Percentiles rank a stretch among this genome's conserved stretches.
phyloP scores from a whole-genome alignment of 2,113 vertebrate species.

The Thymallus thymallus region DNA sequence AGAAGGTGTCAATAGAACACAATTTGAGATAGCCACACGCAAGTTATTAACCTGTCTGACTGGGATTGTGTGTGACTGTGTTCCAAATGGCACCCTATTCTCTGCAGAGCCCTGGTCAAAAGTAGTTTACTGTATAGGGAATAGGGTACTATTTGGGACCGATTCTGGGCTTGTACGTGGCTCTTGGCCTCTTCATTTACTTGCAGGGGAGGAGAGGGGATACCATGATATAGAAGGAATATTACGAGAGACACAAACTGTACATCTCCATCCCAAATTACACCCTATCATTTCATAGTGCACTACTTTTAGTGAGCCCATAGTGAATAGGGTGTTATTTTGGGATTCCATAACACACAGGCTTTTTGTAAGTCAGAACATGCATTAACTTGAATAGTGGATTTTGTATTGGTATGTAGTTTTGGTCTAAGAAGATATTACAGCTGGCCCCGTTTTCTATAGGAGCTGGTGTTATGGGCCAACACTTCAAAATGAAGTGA shows the following conservation, averaged over 20 bases:
- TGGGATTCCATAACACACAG: too few species aligned
- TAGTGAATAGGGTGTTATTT: too few species aligned
- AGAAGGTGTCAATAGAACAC: constrained; percentile 70
- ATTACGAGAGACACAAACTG: background rate
- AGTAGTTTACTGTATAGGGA: too few species aligned
- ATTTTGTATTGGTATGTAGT: too few species aligned
- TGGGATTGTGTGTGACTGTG: constrained; percentile 12
- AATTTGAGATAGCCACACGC: constrained; percentile 63
- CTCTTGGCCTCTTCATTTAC: background rate
- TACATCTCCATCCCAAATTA: too few species aligned
- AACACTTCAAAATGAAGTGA: too few species aligned
- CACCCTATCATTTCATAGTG: too few species aligned
- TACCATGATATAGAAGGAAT: constrained; percentile 5
- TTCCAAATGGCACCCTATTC: background rate
- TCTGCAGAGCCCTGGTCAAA: background rate
- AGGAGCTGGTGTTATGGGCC: background rate
- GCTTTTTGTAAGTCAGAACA: too few species aligned
- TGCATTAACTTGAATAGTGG: too few species aligned
- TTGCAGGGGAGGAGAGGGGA: constrained; percentile 4
- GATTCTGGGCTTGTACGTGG: too few species aligned
- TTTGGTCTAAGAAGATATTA: background rate
- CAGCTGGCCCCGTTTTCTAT: background rate
- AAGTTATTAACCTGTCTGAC: constrained; percentile 67
- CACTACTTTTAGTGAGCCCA: too few species aligned
- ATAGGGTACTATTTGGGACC: too few species aligned